Conservation (phyloP, 2,888 invertebrate genomes). For the Tipula lateralis region DNA sequence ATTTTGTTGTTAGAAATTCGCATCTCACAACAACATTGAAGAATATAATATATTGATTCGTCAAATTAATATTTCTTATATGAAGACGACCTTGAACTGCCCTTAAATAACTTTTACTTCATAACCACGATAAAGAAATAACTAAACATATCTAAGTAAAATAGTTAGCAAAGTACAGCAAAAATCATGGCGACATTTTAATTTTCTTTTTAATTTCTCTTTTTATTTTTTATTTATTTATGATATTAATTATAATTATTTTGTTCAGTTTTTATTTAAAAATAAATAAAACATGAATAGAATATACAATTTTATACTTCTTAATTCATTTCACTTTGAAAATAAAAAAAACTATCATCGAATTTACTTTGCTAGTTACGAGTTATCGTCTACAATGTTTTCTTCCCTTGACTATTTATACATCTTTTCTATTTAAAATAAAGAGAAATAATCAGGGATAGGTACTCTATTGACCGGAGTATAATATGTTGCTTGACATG, state of each 20-base stretch:
- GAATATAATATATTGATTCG: not conserved
- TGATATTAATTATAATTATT: conserved; percentile 11
- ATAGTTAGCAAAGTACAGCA: not conserved
- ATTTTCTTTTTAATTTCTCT: conserved; percentile 9
- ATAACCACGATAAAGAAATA: not conserved
- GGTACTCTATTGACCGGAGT: not conserved
- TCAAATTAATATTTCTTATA: not conserved
- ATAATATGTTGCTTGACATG: not conserved
- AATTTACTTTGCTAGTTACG: not conserved
- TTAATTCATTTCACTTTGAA: conserved; percentile 11
- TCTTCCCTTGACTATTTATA: not conserved
- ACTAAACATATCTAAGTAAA: not conserved
- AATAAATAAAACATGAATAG: not conserved
- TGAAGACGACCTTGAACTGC: not conserved
- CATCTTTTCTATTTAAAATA: not conserved
- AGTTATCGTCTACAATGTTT: no score
- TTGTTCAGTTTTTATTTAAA: not conserved
- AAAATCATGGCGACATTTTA: not conserved
- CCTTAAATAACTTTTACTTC: conserved; percentile 8
- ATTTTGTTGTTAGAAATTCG: no score
- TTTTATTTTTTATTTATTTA: not conserved
- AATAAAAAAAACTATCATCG: not conserved
- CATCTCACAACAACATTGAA: not conserved
- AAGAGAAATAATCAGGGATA: not conserved
- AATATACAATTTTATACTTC: not conserved